phyloP scores from a whole-genome alignment of 2,888 invertebrate species.

The Caenorhabditis zanzibari region DNA sequence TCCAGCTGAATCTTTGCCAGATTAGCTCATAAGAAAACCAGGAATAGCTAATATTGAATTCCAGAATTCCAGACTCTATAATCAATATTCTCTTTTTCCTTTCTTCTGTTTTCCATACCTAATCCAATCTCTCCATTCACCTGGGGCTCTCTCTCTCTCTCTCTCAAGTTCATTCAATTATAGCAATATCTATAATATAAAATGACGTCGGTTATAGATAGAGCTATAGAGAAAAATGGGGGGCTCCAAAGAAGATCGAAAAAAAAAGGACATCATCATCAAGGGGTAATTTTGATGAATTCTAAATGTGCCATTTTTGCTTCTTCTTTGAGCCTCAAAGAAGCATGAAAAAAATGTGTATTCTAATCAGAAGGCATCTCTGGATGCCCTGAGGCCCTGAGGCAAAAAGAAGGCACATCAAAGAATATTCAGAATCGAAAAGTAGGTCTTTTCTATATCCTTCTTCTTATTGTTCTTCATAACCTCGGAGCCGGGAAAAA shows the following conservation, averaged over 20 bases:
- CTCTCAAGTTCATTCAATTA: constrained; percentile 11
- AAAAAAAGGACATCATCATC: constrained; percentile 16
- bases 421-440: constrained; percentile 36
- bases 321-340: background rate
- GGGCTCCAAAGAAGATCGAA: too few relatives aligned
- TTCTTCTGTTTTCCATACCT: background rate
- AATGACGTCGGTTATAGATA: too few relatives aligned
- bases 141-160: background rate
- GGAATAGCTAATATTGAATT: background rate
- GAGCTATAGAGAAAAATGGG: too few relatives aligned
- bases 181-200: background rate
- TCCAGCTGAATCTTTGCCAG: too few relatives aligned
- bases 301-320: constrained; percentile 1
- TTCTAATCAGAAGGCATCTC: constrained; percentile 14
- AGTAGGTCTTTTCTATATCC: constrained; percentile 17
- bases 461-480: constrained; percentile 3
- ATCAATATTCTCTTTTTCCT: background rate
- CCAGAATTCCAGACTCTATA: background rate
- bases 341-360: background rate
- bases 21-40: background rate
- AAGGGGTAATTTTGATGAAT: constrained; percentile 52
- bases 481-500: background rate
- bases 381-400: background rate
- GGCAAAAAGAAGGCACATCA: constrained; percentile 2
- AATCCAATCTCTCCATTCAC: constrained; percentile 2